Conservation (phyloP, 2,888 invertebrate genomes). For the Volucella inanis region DNA sequence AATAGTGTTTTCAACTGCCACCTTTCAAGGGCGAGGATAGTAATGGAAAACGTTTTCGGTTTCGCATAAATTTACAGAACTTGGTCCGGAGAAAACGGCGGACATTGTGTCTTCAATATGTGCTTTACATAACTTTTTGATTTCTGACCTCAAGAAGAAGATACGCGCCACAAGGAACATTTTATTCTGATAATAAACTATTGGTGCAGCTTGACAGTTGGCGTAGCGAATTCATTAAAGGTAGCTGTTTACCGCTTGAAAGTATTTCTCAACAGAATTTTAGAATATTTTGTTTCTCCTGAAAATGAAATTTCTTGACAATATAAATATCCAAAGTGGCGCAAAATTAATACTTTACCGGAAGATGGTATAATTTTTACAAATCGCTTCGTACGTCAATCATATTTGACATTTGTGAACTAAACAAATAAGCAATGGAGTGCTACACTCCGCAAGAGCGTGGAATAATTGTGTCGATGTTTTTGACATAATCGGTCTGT, state of each 20-base stretch:
- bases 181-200: not conserved
- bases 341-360: too few relatives aligned
- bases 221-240: not conserved
- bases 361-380: too few relatives aligned
- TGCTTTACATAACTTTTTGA: slow-evolving; percentile 8
- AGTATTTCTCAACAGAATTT: not conserved
- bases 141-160: not conserved
- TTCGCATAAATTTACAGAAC: not conserved
- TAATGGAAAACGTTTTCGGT: not conserved
- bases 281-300: not conserved
- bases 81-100: not conserved
- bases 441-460: too few relatives aligned
- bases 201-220: too few relatives aligned
- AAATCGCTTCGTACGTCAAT: too few relatives aligned
- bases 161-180: not conserved
- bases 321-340: too few relatives aligned
- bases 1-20: slow-evolving; percentile 12
- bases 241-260: not conserved
- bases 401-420: too few relatives aligned
- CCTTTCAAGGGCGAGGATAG: not conserved
- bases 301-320: too few relatives aligned
- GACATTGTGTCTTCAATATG: not conserved
- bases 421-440: too few relatives aligned
- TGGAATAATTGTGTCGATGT: too few relatives aligned
- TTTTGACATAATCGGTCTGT: too few relatives aligned